Base-by-base conservation (phyloP, 2,888 invertebrate species). In the Tetramorium bicarinatum region DNA sequence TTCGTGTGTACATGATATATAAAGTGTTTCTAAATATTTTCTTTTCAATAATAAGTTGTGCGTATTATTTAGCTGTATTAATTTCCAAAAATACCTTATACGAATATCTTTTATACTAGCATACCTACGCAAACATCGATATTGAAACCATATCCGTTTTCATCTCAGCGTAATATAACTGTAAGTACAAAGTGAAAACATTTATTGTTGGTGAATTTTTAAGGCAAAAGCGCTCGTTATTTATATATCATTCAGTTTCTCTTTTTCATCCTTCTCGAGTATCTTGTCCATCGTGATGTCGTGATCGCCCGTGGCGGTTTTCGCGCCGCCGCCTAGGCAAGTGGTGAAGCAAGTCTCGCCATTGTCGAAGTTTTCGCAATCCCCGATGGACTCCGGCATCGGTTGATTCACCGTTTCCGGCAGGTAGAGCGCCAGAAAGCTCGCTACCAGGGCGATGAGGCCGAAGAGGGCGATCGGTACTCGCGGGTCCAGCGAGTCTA, bases 351-450 rank as follows among this genome's bases (percentile, higher is more conserved):
- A 97, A 0, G 97, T 98, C 93, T 98, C 98, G 2, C 97, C 97
- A 90, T 96, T 96, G 7, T 98, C 98, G 92, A 98, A 98, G 76
- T 96, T 96, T 94, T 98, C 98, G 1, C 98, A 98, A 91, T 98
- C 98, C 87, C 96, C 96, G 56, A 98, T 95, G 0, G 97, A 97
- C 93, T 98, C 97, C 0, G 98, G 98, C 97, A 98, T 97, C 1
- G 97, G 97, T 92, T 97, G 97, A 90, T 98, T 96, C 95, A 97
- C 96, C 0, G 98, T 98, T 95, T 98, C 98, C 9, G 98, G 98
- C 87, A 98, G 95, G 91, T 97, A 97, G 90, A 97, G 96, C 54
- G 97, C 96, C 92, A 97, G 95, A 86, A 97, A 96, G 15, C 98
- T 98, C 0, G 98, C 97, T 0, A 97, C 86, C 0, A 98, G 92